Conservation (phyloP, 2,888 invertebrate species). For the Villa cingulata region DNA sequence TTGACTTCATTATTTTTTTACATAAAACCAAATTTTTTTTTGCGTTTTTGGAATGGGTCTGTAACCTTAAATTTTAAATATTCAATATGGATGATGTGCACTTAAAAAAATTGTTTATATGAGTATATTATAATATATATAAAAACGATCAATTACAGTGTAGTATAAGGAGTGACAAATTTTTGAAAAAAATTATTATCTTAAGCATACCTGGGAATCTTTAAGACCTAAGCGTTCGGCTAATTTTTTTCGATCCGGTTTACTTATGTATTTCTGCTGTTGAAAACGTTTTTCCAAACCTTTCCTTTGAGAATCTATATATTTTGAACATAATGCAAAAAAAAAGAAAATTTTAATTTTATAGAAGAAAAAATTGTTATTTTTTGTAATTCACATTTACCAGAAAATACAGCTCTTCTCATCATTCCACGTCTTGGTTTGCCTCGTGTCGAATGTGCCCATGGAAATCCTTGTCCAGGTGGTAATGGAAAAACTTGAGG, state of each 20-base stretch:
- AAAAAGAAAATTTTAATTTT: neutral
- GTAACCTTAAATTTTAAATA: no score
- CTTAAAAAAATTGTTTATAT: no score
- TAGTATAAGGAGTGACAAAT: no score
- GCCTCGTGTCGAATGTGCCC: constrained; percentile 82
- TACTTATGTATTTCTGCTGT: constrained; percentile 96
- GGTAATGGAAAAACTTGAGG: constrained; percentile 49
- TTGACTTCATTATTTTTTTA: no score
- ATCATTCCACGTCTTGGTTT: constrained; percentile 95
- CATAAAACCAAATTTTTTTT: no score
- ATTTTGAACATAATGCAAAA: neutral
- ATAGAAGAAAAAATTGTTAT: neutral
- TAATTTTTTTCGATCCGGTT: constrained; percentile 92
- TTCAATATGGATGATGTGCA: no score
- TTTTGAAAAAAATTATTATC: no score
- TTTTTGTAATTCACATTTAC: constrained; percentile 17
- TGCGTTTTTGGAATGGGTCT: no score
- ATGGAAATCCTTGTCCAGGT: constrained; percentile 56
- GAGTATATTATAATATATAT: no score
- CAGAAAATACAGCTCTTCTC: constrained; percentile 88
- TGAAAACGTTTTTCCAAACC: constrained; percentile 93
- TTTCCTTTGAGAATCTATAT: constrained; percentile 74
- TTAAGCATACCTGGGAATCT: constrained; percentile 96
- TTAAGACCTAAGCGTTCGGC: constrained; percentile 92
- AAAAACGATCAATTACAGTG: no score